Evolutionary conservation across 1,140 invertebrate species (phyloP).

Genomic region (Hirudo medicinalis): DNA sequence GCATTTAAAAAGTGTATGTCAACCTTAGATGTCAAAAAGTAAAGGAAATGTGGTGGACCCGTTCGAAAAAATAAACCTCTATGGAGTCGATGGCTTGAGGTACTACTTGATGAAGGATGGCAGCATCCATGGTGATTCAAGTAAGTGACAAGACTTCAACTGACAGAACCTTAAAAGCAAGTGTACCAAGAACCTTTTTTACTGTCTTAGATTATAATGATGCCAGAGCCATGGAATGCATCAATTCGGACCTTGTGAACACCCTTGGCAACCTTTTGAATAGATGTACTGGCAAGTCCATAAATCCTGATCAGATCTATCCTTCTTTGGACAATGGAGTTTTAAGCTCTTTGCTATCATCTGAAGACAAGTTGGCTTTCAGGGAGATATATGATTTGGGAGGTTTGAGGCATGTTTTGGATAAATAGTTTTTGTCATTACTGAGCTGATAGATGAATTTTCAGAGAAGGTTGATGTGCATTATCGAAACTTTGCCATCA

Average conservation of each 20-base stretch:
- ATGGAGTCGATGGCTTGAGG: constrained; percentile 59
- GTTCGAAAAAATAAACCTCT: constrained; percentile 44
- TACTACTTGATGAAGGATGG: constrained; percentile 79
- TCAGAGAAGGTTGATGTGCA: constrained; percentile 19
- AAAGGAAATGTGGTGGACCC: constrained; percentile 79
- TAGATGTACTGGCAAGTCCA: constrained; percentile 56
- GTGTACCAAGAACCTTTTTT: not conserved
- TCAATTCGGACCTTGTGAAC: constrained; percentile 83
- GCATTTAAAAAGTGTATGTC: not conserved
- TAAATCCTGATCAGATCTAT: constrained; percentile 66
- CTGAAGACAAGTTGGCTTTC: constrained; percentile 20
- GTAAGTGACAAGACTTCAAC: constrained; percentile 42
- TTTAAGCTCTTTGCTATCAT: constrained; percentile 31
- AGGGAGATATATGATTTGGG: constrained; percentile 18
- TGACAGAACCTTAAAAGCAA: not conserved
- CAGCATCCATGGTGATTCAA: constrained; percentile 72
- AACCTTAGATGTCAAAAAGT: constrained; percentile 79
- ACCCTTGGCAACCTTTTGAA: constrained; percentile 79
- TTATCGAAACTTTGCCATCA: constrained; percentile 56
- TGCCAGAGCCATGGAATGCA: constrained; percentile 56
- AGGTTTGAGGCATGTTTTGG: not conserved
- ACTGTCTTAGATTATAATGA: constrained; percentile 64
- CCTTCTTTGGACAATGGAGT: constrained; percentile 48
- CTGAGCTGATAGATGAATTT: not conserved
- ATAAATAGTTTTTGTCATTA: constrained; percentile 4